Percentiles rank a stretch among this genome's conserved stretches.
Evolutionary conservation across 2,113 vertebrate genomes (phyloP).

Genomic region (Zosterops japonicus): DNA sequence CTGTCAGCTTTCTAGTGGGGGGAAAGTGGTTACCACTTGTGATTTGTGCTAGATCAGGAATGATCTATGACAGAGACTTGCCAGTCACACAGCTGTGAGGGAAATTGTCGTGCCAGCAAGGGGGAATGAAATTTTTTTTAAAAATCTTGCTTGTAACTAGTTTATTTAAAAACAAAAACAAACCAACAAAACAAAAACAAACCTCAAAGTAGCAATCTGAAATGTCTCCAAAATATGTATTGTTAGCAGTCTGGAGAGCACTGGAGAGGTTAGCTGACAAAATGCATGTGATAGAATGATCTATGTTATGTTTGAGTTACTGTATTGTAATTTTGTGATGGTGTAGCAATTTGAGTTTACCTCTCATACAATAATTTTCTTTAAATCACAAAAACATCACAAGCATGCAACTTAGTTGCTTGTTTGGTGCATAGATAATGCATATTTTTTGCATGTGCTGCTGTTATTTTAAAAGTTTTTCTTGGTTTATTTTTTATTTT

Average conservation of each 20-base stretch:
- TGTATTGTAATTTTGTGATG: not conserved
- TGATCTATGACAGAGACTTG: not conserved
- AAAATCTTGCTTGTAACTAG: not conserved
- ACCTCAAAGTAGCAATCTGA: not conserved
- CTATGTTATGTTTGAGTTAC: fast-evolving
- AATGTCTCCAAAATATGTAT: not conserved
- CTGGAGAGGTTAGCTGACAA: not conserved
- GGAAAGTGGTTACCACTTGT: not conserved
- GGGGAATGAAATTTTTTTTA: not conserved
- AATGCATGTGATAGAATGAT: not conserved
- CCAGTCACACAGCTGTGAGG: not conserved
- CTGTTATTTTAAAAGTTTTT: not conserved
- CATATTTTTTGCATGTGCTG: not conserved
- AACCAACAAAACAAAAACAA: not conserved
- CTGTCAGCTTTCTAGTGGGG: not conserved
- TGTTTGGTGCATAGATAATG: not conserved
- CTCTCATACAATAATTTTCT: not conserved
- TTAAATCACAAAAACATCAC: not conserved
- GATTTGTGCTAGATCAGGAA: not conserved
- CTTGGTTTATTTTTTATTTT: not conserved
- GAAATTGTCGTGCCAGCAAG: fast-evolving
- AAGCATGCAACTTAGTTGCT: not conserved
- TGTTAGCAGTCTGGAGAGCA: not conserved
- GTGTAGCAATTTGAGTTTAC: not conserved
- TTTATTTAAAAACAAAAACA: not conserved